A percentile compares a stretch with the other conserved stretches of the same genome.
Evolutionary conservation across 2,113 vertebrate species (phyloP).

Genomic region (Eonycteris spelaea): DNA sequence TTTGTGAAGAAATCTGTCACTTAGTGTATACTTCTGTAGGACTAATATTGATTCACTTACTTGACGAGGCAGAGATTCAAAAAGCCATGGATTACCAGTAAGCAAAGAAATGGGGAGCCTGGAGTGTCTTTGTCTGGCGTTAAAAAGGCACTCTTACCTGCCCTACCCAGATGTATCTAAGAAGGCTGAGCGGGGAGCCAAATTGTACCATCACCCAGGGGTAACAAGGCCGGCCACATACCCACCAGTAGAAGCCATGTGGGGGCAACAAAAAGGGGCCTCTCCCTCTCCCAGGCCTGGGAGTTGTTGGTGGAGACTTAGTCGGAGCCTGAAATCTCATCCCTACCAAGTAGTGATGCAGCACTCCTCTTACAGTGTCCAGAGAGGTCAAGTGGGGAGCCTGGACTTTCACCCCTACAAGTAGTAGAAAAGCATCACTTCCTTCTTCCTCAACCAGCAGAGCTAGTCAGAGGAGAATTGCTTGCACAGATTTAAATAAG

Average conservation of each 20-base stretch:
- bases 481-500: background rate
- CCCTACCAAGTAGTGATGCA: background rate
- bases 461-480: background rate
- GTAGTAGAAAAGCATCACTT: background rate
- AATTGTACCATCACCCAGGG: background rate
- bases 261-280: background rate
- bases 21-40: background rate
- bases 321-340: background rate
- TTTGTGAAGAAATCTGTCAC: background rate
- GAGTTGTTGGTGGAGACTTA: background rate
- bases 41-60: background rate
- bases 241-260: background rate
- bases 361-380: background rate
- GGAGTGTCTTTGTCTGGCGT: background rate
- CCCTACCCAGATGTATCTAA: background rate
- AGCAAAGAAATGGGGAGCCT: background rate
- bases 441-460: background rate
- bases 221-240: background rate
- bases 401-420: background rate
- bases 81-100: background rate
- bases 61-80: background rate
- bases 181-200: background rate
- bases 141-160: background rate
- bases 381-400: background rate
- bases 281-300: no score